Evolutionary conservation across 2,113 vertebrate genomes (phyloP), one percentile per base, ranked within the genome.

Genomic region (Tauraco erythrolophus): DNA sequence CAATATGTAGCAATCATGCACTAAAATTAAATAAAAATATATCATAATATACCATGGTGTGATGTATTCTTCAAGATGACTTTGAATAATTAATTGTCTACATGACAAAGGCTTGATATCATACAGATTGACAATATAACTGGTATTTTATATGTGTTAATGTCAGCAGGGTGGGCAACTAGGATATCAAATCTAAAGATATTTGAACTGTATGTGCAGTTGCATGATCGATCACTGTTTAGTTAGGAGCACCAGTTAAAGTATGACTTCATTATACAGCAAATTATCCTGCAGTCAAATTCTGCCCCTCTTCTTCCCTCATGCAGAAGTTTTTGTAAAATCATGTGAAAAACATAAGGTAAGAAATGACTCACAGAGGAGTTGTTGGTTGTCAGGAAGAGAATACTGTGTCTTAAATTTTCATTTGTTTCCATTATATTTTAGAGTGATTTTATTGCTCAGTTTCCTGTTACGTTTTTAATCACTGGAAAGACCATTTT

Each of bases 191-290:
- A 51, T 11, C 60, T 66, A 65, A 39, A 48, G 53, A 74, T 70
- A 69, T 77, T 89, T 97, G 50, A 91, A 71, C 9, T 33, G 8
- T 62, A 57, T 3, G 7, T 37, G 24, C n/a, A 76, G 43, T 81
- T 95, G 89, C 31, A 65, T 96, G 70, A 78, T 58, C 96, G 76
- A 62, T 89, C 39, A 56, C 68, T 43, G 72, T 64, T 96, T 96
- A 80, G 76, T 95, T 97, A 74, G 76, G 50, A 96, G 89, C 54
- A 72, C 18, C 82, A 92, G 81, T 94, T 8, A 45, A 56, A 89
- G 43, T 71, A 75, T 41, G 75, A 35, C 89, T 92, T 79, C 71
- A 35, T 69, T 95, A 46, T 45, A 53, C 64, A 64, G 95, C 13
- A 88, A 74, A 77, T 89, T 60, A 45, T 74, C 56, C 79, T 91